Base-by-base conservation (phyloP, 2,888 invertebrate species). In the Heliconius aoede region DNA sequence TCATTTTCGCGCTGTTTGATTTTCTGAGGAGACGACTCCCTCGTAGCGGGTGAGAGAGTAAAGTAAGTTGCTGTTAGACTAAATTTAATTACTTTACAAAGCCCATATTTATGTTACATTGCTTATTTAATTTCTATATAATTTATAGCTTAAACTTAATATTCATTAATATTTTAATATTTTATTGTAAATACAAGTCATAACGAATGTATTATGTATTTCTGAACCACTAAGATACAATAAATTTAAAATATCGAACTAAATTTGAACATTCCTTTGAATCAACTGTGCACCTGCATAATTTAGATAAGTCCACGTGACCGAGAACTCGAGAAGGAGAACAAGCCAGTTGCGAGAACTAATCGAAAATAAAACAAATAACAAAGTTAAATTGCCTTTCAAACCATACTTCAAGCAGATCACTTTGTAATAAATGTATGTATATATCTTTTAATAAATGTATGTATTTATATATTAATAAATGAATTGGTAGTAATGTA, bases 11-110 rank as follows among this genome's bases (percentile, higher is more conserved):
- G 36, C 58, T 72, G 40, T 72, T 72, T 72, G 71, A 72, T 72
- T 72, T 72, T 36, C 58, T 72, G 60, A 72, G 58, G 32, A 71
- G 71, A 71, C 71, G 58, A 71, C 71, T 72, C 58, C 18, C 71
- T 36, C 58, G 24, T 26, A 72, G 60, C 32, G 26, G 71, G 36
- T 72, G 32, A 46, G 46, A 18, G 46, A 46, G 46, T 46, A 18
- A 36, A 72, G 71, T 72, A 60, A 24, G 36, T 72, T 72, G 71
- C 46, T 30, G 30, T 30, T 51, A 46, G 68, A 68, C 51, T 68
- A 21, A 68, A 68, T 68, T 68, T 68, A 68, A 68, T 68, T 51
- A 68, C 68, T 28, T 68, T n/a, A 68, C 30, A 68, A 46, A 30
- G 13, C 28, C 51, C n/a, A 13, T 68, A 51, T 51, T 68, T 46